Evolutionary conservation across 2,113 vertebrate species (phyloP).

Genomic region (Hydrolagus affinis): DNA sequence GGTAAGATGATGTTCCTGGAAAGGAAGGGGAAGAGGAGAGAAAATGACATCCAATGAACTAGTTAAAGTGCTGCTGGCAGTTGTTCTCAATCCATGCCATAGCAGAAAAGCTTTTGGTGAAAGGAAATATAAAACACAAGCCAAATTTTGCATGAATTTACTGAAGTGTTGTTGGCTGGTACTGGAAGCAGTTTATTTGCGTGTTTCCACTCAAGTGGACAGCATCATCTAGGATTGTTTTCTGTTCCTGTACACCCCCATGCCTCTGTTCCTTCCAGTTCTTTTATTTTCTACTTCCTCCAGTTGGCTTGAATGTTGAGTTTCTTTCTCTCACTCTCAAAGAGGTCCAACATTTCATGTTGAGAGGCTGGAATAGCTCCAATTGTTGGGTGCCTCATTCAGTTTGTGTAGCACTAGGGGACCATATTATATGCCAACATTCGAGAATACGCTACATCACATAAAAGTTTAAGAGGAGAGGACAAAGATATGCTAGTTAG

Average conservation of each 20-base stretch:
- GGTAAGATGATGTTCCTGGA: too few relatives aligned
- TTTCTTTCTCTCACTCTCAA: neutral
- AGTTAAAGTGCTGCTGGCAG: neutral
- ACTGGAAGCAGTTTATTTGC: neutral
- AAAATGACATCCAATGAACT: neutral
- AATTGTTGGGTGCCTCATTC: neutral
- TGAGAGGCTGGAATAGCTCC: neutral
- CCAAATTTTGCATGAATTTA: neutral
- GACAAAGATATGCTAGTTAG: too few relatives aligned
- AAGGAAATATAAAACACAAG: neutral
- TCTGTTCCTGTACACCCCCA: neutral
- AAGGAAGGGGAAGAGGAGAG: neutral
- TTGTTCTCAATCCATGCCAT: neutral
- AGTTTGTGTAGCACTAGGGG: too few relatives aligned
- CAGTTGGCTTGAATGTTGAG: neutral
- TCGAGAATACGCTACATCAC: too few relatives aligned
- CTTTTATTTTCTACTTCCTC: neutral
- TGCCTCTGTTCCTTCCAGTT: neutral
- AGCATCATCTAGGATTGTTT: neutral
- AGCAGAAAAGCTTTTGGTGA: neutral
- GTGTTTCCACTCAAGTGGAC: neutral
- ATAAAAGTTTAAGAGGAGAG: too few relatives aligned
- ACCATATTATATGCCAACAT: too few relatives aligned
- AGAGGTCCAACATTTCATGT: neutral
- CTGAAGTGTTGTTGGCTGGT: neutral